These are phyloP conservation scores for Lampris incognitus DNA, from an alignment of 2,113 vertebrate species.

Conservation along the genomic window DNA sequence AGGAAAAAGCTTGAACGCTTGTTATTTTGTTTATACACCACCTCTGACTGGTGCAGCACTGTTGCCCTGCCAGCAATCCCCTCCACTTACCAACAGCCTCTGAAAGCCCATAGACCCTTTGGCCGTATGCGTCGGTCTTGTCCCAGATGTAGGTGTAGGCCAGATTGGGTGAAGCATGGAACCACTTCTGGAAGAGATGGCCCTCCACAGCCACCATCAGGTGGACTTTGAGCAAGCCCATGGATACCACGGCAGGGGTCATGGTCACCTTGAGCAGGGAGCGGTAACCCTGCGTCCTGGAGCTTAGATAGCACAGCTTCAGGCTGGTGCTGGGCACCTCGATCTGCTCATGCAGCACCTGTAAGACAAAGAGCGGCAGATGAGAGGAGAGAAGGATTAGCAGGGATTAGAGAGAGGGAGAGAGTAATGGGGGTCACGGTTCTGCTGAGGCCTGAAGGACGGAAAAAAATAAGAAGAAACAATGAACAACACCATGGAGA, in stretches of 20 bases:
- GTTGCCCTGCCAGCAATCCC: conserved; percentile 1
- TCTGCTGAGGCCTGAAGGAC: conserved; percentile 81
- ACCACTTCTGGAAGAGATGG: conserved; percentile 97
- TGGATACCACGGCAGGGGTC: conserved; percentile 94
- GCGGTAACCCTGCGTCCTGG: conserved; percentile 92
- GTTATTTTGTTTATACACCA: neutral
- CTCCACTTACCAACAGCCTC: conserved; percentile 93
- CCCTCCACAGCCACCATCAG: conserved; percentile 98
- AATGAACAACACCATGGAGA: conserved; percentile 45
- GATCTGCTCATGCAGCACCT: conserved; percentile 98
- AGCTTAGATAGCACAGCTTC: conserved; percentile 96
- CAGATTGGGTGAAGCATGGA: conserved; percentile 96
- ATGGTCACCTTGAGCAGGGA: conserved; percentile 97
- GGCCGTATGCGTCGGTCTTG: conserved; percentile 96
- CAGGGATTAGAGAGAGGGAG: conserved; percentile 64
- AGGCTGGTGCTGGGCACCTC: conserved; percentile 92
- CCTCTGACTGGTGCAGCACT: neutral
- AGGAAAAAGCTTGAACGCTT: conserved; percentile 11
- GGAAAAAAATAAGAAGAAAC: conserved; percentile 69
- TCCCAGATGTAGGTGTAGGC: conserved; percentile 99
- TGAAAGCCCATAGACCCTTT: conserved; percentile 95
- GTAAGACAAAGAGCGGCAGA: conserved; percentile 66
- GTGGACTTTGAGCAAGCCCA: conserved; percentile 97
- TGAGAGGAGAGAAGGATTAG: conserved; percentile 73
- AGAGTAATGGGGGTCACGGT: conserved; percentile 78